Evolutionary conservation across 2,888 invertebrate species (phyloP), one percentile per base, ranked within the genome.

Genomic region (Limenitis camilla): DNA sequence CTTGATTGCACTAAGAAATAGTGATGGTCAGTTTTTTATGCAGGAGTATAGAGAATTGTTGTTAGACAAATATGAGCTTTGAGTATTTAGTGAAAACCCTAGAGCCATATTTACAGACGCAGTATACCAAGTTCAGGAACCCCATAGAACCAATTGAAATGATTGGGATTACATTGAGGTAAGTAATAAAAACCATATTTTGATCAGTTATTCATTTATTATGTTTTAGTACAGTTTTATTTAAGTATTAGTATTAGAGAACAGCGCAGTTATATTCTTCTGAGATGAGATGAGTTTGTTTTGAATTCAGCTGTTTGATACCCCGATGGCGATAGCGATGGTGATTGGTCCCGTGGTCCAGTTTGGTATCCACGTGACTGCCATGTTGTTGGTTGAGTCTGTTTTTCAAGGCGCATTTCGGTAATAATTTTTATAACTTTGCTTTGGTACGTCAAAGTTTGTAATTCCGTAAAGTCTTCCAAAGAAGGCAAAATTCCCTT

Each of bases 401-500:
- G n/a, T n/a, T n/a, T n/a, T n/a, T n/a, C n/a, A n/a, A n/a, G n/a
- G n/a, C 61, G 60, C 60, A 64, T 62, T 52, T 64, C 50, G 38
- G 49, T 53, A 49, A 57, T 53, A 40, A 57, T 51, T 41, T 53
- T 40, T 49, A 55, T 54, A 50, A 55, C 52, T 57, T 52, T 49
- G 47, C 49, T 52, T 50, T 54, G 50, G 51, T 59, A 65, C 40
- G 52, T 59, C 52, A 61, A 52, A 55, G 56, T 63, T 52, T 63
- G 61, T 55, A 61, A 53, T 60, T 62, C 59, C 51, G 61, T 63
- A 61, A 63, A 62, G 53, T 40, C 19, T 42, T 63, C 51, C 47
- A 61, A 57, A 60, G 61, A 61, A 52, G 64, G 63, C 63, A 63
- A 58, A 61, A 64, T 63, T 55, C 60, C 64, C 60, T 61, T 63